Evolutionary conservation across 2,797 vertebrate species (phyloP).

Genomic region (Phoebastria nigripes): DNA sequence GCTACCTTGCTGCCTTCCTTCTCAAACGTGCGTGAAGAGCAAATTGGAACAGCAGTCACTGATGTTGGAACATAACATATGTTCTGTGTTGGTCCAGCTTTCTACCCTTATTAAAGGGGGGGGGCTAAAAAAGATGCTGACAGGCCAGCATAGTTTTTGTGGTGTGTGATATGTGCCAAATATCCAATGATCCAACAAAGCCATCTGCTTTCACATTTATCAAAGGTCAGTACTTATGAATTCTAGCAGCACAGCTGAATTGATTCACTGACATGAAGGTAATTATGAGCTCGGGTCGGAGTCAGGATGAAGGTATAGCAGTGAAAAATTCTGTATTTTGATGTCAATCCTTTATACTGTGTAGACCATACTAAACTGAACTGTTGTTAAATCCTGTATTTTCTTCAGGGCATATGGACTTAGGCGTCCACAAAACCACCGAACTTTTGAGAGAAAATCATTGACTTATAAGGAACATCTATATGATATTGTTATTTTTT

Average conservation of each 20-base stretch:
- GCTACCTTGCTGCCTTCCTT: not conserved
- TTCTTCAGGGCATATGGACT: not conserved
- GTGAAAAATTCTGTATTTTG: conserved; percentile 11
- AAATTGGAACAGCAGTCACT: not conserved
- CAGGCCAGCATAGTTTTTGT: conserved; percentile 9
- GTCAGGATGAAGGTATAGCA: conserved; percentile 1
- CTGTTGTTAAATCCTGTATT: not conserved
- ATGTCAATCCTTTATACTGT: not conserved
- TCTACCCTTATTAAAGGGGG: not conserved
- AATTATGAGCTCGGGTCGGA: conserved; percentile 40
- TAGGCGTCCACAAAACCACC: not conserved
- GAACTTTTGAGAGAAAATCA: not conserved
- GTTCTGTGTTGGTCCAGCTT: conserved; percentile 14
- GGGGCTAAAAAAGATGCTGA: not conserved
- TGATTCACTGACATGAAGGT: conserved; percentile 46
- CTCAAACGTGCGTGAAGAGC: not conserved
- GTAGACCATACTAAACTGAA: not conserved
- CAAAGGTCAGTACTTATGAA: conserved; percentile 46
- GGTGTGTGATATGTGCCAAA: conserved; percentile 26
- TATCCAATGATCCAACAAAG: conserved; percentile 44
- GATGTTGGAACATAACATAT: not conserved
- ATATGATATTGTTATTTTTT: not conserved
- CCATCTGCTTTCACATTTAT: conserved; percentile 63
- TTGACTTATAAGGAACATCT: not conserved
- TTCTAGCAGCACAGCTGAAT: conserved; percentile 47